A percentile compares a stretch with the other conserved stretches of the same genome.
phyloP scores from a whole-genome alignment of 1,140 invertebrate genomes.

The Drosophila santomea region DNA sequence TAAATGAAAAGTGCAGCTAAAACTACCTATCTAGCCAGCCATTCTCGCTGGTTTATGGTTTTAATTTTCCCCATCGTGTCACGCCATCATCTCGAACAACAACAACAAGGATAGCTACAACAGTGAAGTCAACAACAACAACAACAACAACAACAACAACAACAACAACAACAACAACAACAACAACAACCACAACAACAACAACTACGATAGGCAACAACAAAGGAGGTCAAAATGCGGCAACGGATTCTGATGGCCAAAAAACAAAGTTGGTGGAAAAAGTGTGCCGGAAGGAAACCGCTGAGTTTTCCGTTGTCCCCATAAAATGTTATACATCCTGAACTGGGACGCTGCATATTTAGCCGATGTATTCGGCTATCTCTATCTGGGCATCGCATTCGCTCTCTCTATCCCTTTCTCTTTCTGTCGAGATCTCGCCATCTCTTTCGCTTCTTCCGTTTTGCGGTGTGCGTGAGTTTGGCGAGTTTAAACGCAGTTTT shows the following conservation, averaged over 20 bases:
- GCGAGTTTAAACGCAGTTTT: conserved; percentile 75
- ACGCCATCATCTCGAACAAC: conserved; percentile 13
- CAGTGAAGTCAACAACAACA: neutral
- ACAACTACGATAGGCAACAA: neutral
- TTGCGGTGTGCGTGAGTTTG: conserved; percentile 40
- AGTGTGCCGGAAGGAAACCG: conserved; percentile 73
- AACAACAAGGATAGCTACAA: conserved; percentile 8
- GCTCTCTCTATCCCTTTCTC: neutral
- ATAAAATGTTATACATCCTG: conserved; percentile 78
- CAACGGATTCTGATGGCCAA: conserved; percentile 47
- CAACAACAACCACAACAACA: no score
- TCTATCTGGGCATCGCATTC: conserved; percentile 1
- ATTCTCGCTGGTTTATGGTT: conserved; percentile 5
- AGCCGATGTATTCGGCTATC: conserved; percentile 34
- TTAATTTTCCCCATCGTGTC: conserved; percentile 18
- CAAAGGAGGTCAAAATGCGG: conserved; percentile 39
- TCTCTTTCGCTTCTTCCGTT: neutral
- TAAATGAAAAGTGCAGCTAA: neutral
- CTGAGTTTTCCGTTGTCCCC: conserved; percentile 77
- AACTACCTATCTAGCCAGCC: no score
- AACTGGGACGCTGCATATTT: conserved; percentile 57
- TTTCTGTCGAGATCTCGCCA: no score
- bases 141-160: no score
- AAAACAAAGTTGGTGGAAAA: conserved; percentile 53
- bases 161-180: neutral